phyloP scores from a whole-genome alignment of 1,140 invertebrate species.

The Ostrea edulis region DNA sequence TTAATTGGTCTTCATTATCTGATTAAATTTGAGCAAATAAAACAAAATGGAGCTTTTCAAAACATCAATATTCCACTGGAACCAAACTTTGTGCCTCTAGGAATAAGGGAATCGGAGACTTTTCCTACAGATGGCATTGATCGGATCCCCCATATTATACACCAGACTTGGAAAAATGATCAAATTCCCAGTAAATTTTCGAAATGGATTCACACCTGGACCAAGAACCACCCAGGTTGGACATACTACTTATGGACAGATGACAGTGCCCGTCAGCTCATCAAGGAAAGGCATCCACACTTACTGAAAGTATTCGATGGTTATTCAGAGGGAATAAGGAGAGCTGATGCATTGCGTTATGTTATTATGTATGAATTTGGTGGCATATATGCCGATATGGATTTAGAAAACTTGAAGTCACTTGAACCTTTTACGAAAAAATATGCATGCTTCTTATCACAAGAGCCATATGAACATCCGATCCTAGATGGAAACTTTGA shows the following conservation, averaged over 20 bases:
- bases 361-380: constrained; percentile 75
- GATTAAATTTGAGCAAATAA: constrained; percentile 69
- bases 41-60: constrained; percentile 65
- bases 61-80: constrained; percentile 65
- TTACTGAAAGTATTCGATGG: constrained; percentile 71
- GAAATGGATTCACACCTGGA: constrained; percentile 73
- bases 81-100: constrained; percentile 51
- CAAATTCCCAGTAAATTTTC: constrained; percentile 70
- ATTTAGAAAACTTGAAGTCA: constrained; percentile 73
- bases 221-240: constrained; percentile 71
- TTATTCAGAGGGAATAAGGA: constrained; percentile 71
- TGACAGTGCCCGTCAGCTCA: constrained; percentile 69
- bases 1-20: constrained; percentile 64
- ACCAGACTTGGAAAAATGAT: constrained; percentile 76
- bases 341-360: constrained; percentile 75
- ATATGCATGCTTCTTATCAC: constrained; percentile 74
- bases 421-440: constrained; percentile 68
- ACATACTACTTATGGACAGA: constrained; percentile 77
- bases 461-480: constrained; percentile 77
- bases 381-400: constrained; percentile 76
- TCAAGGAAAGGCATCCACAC: constrained; percentile 69
- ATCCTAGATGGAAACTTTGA: constrained; percentile 74
- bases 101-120: constrained; percentile 57
- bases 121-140: constrained; percentile 61
- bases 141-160: constrained; percentile 74